phyloP scores from a whole-genome alignment of 2,113 vertebrate species.

The Python bivittatus region DNA sequence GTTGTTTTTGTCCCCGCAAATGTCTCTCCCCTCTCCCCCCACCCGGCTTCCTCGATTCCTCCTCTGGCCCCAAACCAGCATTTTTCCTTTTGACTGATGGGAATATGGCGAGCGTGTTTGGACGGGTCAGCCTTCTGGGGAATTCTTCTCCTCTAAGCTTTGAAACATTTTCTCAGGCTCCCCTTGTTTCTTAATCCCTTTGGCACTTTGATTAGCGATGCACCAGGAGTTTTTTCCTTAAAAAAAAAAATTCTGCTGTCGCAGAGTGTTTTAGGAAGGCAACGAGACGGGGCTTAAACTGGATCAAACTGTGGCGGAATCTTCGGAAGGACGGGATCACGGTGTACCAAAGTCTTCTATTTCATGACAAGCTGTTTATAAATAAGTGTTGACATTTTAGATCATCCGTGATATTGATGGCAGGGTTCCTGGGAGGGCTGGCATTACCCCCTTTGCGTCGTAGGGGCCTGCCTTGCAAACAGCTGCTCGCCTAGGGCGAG shows the following conservation, averaged over 20 bases:
- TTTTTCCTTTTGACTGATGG: constrained; percentile 34
- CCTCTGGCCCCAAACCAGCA: constrained; percentile 24
- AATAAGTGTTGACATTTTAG: constrained; percentile 8
- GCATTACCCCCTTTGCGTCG: not conserved
- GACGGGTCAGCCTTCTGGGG: not conserved
- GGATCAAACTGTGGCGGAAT: too few species aligned
- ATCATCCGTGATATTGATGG: not conserved
- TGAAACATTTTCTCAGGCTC: not conserved
- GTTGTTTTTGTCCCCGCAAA: constrained; percentile 55
- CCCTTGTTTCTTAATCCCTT: accelerated
- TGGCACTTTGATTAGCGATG: not conserved
- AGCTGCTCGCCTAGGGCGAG: not conserved
- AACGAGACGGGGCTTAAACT: not conserved
- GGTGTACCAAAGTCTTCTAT: not conserved
- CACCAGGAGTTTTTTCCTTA: not conserved
- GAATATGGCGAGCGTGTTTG: not conserved
- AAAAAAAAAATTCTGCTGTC: accelerated
- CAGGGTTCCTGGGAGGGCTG: not conserved
- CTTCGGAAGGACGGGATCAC: not conserved
- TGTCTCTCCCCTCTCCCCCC: constrained; percentile 41
- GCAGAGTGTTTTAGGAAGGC: not conserved
- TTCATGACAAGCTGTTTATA: not conserved
- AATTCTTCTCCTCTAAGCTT: not conserved
- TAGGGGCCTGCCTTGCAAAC: not conserved
- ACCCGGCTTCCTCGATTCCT: not conserved